Evolutionary conservation across 2,113 vertebrate species (phyloP).

Genomic region (Elephas maximus): DNA sequence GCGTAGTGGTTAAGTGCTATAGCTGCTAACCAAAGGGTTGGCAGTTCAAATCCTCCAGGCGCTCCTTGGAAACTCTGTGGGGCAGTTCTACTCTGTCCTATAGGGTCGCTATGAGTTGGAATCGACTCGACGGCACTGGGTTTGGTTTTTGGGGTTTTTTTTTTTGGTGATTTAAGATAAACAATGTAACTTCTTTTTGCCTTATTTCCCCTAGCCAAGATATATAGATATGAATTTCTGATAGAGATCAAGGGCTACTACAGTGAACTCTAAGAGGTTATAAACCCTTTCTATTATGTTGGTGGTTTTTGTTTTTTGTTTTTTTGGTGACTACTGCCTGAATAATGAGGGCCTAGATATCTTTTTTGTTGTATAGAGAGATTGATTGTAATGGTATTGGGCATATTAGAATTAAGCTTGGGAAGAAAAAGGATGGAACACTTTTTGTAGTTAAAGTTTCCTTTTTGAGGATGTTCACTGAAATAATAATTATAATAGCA

Average conservation of each 20-base stretch:
- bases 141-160: too few species aligned
- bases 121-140: too few species aligned
- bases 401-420: slow-evolving; percentile 56
- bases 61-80: too few species aligned
- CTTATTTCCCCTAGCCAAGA: not conserved
- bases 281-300: slow-evolving; percentile 42
- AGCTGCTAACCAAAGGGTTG: too few species aligned
- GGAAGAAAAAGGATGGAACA: slow-evolving; percentile 33
- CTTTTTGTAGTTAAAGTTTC: slow-evolving; percentile 53
- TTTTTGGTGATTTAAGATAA: slow-evolving; percentile 9
- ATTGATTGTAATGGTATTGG: not conserved
- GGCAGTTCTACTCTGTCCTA: too few species aligned
- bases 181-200: not conserved
- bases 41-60: too few species aligned
- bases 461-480: slow-evolving; percentile 35
- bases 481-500: slow-evolving; percentile 47
- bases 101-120: too few species aligned
- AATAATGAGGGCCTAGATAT: not conserved
- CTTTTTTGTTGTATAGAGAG: not conserved
- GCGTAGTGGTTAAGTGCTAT: too few species aligned
- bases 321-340: not conserved
- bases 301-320: not conserved
- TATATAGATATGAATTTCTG: not conserved
- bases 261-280: not conserved
- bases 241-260: not conserved